These are phyloP conservation scores for Propithecus coquereli DNA, from an alignment of 2,113 vertebrate species.

Conservation along the genomic window DNA sequence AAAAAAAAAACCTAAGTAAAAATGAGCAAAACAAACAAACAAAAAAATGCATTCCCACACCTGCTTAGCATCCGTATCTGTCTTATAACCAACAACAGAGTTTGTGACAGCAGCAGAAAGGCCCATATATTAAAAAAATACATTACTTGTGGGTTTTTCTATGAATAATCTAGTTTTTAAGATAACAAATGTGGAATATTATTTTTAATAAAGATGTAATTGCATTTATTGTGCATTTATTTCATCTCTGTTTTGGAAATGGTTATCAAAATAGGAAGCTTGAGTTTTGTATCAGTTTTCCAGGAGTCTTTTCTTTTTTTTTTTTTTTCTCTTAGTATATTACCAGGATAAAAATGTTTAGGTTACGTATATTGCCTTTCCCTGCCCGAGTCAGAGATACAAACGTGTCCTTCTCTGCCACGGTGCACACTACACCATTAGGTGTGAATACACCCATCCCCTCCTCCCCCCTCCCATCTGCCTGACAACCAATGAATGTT, in stretches of 20 bases:
- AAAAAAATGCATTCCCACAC: not conserved
- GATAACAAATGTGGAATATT: not conserved
- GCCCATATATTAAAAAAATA: not conserved
- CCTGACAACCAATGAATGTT: too few species aligned
- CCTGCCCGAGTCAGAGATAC: too few species aligned
- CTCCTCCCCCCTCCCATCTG: too few species aligned
- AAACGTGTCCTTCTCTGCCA: too few species aligned
- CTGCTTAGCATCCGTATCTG: too few species aligned
- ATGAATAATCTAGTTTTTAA: not conserved
- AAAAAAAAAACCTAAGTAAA: too few species aligned
- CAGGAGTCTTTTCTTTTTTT: not conserved
- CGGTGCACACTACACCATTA: too few species aligned
- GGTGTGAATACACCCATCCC: too few species aligned
- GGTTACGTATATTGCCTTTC: too few species aligned
- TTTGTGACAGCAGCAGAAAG: not conserved
- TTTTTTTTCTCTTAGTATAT: too few species aligned
- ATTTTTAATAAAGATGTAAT: not conserved
- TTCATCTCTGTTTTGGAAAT: not conserved
- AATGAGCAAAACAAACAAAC: too few species aligned
- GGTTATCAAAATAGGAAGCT: not conserved
- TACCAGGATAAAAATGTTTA: too few species aligned
- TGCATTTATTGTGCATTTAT: not conserved
- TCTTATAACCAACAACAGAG: not conserved
- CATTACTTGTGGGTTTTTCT: not conserved
- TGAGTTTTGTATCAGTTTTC: not conserved